Evolutionary conservation across 2,888 invertebrate genomes (phyloP).

Genomic region (Chrysodeixis includens): DNA sequence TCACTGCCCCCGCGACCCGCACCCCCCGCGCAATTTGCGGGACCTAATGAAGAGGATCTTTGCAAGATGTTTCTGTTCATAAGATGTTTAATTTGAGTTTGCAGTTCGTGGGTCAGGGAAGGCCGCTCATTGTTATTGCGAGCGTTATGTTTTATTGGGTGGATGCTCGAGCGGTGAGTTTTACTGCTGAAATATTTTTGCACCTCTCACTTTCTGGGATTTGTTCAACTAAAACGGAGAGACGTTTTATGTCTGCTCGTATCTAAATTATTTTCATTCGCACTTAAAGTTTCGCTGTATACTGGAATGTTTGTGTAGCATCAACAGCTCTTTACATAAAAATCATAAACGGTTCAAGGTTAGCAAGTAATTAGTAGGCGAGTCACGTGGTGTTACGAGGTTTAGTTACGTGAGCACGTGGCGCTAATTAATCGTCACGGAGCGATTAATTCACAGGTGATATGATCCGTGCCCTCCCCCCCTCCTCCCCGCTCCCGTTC

Average conservation of each 20-base stretch:
- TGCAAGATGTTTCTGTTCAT: conserved; percentile 88
- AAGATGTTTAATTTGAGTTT: conserved; percentile 89
- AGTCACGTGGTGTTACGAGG: conserved; percentile 66
- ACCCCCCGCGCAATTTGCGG: conserved; percentile 80
- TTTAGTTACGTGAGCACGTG: conserved; percentile 73
- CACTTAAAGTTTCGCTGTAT: neutral
- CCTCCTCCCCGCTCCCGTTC: conserved; percentile 43
- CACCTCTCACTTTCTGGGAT: conserved; percentile 34
- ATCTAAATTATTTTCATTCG: neutral
- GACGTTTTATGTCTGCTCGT: neutral
- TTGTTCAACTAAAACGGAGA: conserved; percentile 14
- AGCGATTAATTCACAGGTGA: conserved; percentile 86
- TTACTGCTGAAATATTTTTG: conserved; percentile 30
- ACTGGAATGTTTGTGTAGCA: neutral
- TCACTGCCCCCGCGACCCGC: conserved; percentile 78
- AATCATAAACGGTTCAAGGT: conserved; percentile 47
- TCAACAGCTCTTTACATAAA: conserved; percentile 18
- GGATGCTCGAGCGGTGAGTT: conserved; percentile 42
- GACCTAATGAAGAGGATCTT: conserved; percentile 88
- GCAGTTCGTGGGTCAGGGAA: conserved; percentile 84
- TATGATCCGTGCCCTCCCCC: conserved; percentile 77
- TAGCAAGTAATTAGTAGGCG: conserved; percentile 45
- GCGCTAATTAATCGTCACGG: conserved; percentile 85
- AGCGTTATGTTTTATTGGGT: conserved; percentile 73
- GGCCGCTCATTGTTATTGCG: conserved; percentile 84